These are phyloP conservation scores for Malurus cyaneus DNA, from an alignment of 2,113 vertebrate species.

Conservation along the genomic window DNA sequence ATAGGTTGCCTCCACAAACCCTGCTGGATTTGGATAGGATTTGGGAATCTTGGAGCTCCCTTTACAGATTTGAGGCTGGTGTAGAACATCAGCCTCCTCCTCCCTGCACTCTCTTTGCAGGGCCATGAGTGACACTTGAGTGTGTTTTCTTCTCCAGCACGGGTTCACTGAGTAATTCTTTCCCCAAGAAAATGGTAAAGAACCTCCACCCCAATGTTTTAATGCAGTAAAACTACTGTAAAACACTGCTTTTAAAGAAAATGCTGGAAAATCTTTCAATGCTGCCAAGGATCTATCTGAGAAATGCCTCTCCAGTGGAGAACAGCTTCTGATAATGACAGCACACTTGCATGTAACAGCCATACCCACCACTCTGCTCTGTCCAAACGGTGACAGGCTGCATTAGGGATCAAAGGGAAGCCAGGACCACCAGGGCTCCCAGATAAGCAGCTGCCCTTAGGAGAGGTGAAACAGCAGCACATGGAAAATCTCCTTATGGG, in stretches of 20 bases:
- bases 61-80: not conserved
- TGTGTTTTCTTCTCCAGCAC: not conserved
- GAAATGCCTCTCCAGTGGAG: not conserved
- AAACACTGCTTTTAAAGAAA: not conserved
- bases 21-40: not conserved
- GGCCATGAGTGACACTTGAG: rapidly evolving
- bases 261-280: not conserved
- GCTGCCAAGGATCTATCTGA: not conserved
- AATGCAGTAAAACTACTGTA: not conserved
- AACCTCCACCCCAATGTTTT: not conserved
- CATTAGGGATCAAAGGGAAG: not conserved
- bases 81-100: too few species aligned
- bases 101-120: not conserved
- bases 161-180: not conserved
- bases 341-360: not conserved
- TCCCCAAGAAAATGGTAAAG: not conserved
- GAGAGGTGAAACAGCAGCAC: not conserved
- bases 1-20: not conserved
- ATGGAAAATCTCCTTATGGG: not conserved
- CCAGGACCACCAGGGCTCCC: not conserved
- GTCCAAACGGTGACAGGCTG: not conserved
- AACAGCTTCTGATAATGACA: not conserved
- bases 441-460: not conserved
- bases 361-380: not conserved
- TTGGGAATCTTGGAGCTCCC: not conserved